Conservation (phyloP, 2,888 invertebrate species). For the Andrena chrysosceles region DNA sequence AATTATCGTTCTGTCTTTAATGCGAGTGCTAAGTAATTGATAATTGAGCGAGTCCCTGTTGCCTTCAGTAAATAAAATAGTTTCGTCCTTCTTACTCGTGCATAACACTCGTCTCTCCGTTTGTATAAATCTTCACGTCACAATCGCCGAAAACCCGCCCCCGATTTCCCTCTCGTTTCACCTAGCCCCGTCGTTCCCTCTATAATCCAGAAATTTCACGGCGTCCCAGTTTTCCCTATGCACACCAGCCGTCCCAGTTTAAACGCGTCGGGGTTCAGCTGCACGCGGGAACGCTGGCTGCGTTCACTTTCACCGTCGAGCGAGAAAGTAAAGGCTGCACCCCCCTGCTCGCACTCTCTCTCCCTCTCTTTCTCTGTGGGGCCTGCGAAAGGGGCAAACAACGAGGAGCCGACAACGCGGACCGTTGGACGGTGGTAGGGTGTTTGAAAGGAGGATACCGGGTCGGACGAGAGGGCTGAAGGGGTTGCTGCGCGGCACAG, state of each 20-base stretch:
- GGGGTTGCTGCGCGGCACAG: slow-evolving; percentile 56
- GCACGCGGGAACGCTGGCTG: slow-evolving; percentile 65
- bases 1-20: too few species aligned
- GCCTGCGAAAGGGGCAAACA: slow-evolving; percentile 76
- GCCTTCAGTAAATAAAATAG: not conserved
- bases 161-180: slow-evolving; percentile 1
- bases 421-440: slow-evolving; percentile 60
- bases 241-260: slow-evolving; percentile 68
- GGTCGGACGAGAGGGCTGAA: slow-evolving; percentile 61
- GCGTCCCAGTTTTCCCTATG: slow-evolving; percentile 47
- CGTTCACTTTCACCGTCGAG: slow-evolving; percentile 75
- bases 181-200: slow-evolving; percentile 4
- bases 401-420: slow-evolving; percentile 64
- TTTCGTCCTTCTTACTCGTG: not conserved
- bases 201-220: slow-evolving; percentile 40
- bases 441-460: slow-evolving; percentile 73
- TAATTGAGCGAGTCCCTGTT: not conserved
- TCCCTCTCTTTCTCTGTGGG: slow-evolving; percentile 26
- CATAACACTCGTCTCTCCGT: not conserved
- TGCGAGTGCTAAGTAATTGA: not conserved
- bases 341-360: slow-evolving; percentile 34
- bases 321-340: slow-evolving; percentile 71
- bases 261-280: slow-evolving; percentile 58
- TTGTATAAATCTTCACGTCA: not conserved
- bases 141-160: not conserved